These are phyloP conservation scores for Drosophila albomicans DNA, from an alignment of 1,140 invertebrate genomes.

Conservation along the genomic window DNA sequence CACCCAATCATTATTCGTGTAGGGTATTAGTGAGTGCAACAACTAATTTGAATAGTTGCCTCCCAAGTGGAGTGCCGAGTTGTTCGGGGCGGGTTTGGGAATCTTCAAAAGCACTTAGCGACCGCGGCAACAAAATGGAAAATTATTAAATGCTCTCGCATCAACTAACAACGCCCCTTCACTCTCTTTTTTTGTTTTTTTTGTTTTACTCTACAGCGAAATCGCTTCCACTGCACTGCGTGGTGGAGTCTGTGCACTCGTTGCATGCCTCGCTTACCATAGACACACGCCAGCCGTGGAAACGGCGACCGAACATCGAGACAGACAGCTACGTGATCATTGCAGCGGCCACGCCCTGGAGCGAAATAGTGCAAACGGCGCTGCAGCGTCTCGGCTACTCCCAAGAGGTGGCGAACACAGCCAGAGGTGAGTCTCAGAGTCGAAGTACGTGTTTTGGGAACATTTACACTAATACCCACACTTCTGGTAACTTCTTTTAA, in stretches of 20 bases:
- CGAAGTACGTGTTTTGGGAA: not conserved
- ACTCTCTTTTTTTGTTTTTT: not conserved
- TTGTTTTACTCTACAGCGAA: conserved; percentile 88
- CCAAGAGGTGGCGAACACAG: conserved; percentile 89
- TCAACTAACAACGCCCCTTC: conserved; percentile 5
- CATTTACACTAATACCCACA: no score
- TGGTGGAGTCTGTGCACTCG: conserved; percentile 92
- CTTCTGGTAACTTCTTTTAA: not conserved
- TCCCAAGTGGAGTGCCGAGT: not conserved
- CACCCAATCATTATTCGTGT: not conserved
- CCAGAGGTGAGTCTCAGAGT: conserved; percentile 88
- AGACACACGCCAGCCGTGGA: conserved; percentile 86
- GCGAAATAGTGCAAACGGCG: conserved; percentile 92
- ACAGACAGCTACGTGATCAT: conserved; percentile 97
- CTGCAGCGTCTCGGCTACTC: conserved; percentile 92
- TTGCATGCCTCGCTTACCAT: conserved; percentile 85
- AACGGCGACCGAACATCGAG: conserved; percentile 90
- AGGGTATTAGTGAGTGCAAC: not conserved
- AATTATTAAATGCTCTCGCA: conserved; percentile 12
- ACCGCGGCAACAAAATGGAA: not conserved
- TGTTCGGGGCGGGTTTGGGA: not conserved
- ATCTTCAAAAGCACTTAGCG: conserved; percentile 23
- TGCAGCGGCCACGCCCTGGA: conserved; percentile 94
- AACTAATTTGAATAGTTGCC: conserved; percentile 1
- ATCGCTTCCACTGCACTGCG: conserved; percentile 96